Conservation (phyloP, 2,113 vertebrate genomes). For the Scolopax mira region DNA sequence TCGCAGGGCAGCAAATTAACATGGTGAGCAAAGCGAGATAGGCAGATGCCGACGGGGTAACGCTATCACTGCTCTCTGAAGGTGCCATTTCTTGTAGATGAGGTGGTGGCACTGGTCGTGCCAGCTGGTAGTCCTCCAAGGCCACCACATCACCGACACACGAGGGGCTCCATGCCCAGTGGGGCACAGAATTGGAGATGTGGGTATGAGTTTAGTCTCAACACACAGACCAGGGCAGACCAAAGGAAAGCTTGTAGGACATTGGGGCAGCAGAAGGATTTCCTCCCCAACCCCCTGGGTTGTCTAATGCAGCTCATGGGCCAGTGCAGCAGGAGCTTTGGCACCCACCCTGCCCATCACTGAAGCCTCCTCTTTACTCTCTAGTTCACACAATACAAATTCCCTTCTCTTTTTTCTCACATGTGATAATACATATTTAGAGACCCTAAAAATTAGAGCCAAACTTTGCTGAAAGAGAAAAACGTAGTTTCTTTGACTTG, state of each 20-base stretch:
- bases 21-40: neutral
- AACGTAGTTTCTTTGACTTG: neutral
- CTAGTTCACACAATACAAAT: neutral
- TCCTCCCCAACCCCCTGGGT: neutral
- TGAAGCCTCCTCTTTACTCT: neutral
- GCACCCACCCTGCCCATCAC: neutral
- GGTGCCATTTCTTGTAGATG: neutral
- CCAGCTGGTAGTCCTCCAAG: neutral
- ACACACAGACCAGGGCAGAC: neutral
- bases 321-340: neutral
- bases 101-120: neutral
- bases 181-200: rapidly evolving
- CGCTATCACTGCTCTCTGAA: rapidly evolving
- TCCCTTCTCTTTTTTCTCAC: neutral
- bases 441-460: neutral
- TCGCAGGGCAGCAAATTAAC: neutral
- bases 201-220: neutral
- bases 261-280: neutral
- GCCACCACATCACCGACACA: rapidly evolving
- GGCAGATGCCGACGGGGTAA: neutral
- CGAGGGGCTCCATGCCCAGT: rapidly evolving
- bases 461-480: neutral
- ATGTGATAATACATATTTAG: neutral
- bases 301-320: neutral
- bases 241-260: neutral